Conservation (phyloP, 2,113 vertebrate species). For the Phalacrocorax pelagicus region DNA sequence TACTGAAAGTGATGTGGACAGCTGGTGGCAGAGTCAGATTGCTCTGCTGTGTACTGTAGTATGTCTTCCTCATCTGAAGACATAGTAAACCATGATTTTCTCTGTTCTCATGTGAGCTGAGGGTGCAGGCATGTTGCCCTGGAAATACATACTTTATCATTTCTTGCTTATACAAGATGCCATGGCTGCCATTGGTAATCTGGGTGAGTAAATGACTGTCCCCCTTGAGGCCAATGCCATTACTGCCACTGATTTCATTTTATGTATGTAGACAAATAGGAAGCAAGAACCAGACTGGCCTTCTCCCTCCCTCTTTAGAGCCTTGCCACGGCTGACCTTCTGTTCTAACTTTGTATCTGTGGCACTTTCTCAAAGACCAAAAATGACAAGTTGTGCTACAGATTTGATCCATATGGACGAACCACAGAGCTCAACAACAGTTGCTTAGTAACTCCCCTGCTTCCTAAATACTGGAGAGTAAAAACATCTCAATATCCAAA, state of each 20-base stretch:
- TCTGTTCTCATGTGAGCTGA: background rate
- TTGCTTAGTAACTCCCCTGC: background rate
- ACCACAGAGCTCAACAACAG: background rate
- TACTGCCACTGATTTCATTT: background rate
- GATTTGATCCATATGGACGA: background rate
- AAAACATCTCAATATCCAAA: background rate
- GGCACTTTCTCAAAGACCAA: background rate
- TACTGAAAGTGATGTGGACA: background rate
- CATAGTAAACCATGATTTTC: background rate
- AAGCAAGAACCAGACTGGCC: background rate
- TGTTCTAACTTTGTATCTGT: background rate
- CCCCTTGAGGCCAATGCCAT: background rate
- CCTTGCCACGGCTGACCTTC: background rate
- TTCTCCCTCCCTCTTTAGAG: background rate
- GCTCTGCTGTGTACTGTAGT: background rate
- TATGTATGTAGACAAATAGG: background rate
- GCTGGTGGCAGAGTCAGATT: background rate
- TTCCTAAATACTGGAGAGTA: background rate
- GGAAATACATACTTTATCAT: background rate
- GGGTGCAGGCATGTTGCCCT: background rate
- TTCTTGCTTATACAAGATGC: background rate
- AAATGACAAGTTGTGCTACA: background rate
- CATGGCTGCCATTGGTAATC: background rate
- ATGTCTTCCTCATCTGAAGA: background rate
- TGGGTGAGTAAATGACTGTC: background rate